Base-by-base conservation (phyloP, 1,140 invertebrate species). In the Cydia strobilella region DNA sequence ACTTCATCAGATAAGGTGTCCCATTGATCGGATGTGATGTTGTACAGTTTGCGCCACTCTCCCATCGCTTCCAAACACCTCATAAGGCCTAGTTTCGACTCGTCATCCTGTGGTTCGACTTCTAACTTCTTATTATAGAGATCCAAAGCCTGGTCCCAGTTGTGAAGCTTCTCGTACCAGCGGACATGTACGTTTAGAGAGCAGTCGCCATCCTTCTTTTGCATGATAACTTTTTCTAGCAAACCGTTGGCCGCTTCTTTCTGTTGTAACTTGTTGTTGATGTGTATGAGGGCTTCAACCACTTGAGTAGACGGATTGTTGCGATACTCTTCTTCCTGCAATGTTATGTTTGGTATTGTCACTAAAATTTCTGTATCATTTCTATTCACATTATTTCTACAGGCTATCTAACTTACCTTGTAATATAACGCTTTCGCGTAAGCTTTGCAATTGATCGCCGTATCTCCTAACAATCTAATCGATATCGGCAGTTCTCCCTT, bases 91-190 rank as follows among this genome's bases (percentile, higher is more conserved):
- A 99, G 89, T 25, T 96, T 96, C 0, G 98, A 95, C 62, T 98
- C 97, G 1, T 96, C 90, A 86, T 99, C 97, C 23, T 94, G 87
- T 0, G 93, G 87, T 82, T 96, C 94, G 18, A 94, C 94, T 39
- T 95, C 91, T 20, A 97, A 84, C 79, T 95, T 95, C 63, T 96
- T 95, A 74, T 96, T 94, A 84, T 99, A 99, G 1, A 98, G 95
- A 76, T 96, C 94, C 63, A 99, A 93, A 0, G 99, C 99, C 88
- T 98, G 97, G 77, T 99, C 98, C 99, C 99, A 99, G 85, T 99
- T 98, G 86, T 99, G 98, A 0, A 99, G 93, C 86, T 99, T 99
- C 90, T 99, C 99, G 88, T 99, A 99, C 99, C 99, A 99, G 5
- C 97, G 95, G 39, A 99, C 98, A 87, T 99, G 97, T 0, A 99